phyloP scores from a whole-genome alignment of 2,113 vertebrate genomes.

The Aegotheles bennettii region DNA sequence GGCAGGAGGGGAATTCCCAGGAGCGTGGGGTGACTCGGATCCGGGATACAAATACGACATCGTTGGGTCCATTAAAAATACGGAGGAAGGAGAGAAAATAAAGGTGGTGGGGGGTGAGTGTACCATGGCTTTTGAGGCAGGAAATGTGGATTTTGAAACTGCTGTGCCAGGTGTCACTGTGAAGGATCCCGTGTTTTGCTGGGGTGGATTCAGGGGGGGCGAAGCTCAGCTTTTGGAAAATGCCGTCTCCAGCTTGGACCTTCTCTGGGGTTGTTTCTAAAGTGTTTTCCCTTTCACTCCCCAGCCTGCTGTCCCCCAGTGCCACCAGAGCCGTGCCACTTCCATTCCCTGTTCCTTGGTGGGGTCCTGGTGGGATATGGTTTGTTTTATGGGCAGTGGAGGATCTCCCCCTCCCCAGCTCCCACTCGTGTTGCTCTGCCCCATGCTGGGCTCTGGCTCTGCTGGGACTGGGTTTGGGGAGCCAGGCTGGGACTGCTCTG shows the following conservation, averaged over 20 bases:
- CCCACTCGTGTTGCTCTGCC: background rate
- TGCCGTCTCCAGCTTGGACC: background rate
- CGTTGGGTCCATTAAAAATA: rapidly evolving
- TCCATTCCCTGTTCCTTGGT: background rate
- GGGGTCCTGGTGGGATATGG: rapidly evolving
- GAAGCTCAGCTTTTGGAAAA: background rate
- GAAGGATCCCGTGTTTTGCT: background rate
- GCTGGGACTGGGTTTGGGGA: background rate
- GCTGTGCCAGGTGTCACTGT: background rate
- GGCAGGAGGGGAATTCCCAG: background rate
- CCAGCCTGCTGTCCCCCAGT: background rate
- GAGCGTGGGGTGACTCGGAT: rapidly evolving
- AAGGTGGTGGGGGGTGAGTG: background rate
- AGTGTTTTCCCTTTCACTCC: background rate
- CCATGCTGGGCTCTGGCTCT: rapidly evolving
- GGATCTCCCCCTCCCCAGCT: background rate
- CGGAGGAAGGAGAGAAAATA: background rate
- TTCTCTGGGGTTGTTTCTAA: background rate
- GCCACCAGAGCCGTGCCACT: rapidly evolving
- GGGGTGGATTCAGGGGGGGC: background rate
- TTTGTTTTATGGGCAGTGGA: background rate
- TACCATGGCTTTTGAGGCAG: background rate
- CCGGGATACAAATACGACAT: background rate
- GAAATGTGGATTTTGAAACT: background rate
- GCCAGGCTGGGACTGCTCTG: background rate